These are phyloP conservation scores for Synanthedon formicaeformis DNA, from an alignment of 2,888 invertebrate species.

Conservation along the genomic window DNA sequence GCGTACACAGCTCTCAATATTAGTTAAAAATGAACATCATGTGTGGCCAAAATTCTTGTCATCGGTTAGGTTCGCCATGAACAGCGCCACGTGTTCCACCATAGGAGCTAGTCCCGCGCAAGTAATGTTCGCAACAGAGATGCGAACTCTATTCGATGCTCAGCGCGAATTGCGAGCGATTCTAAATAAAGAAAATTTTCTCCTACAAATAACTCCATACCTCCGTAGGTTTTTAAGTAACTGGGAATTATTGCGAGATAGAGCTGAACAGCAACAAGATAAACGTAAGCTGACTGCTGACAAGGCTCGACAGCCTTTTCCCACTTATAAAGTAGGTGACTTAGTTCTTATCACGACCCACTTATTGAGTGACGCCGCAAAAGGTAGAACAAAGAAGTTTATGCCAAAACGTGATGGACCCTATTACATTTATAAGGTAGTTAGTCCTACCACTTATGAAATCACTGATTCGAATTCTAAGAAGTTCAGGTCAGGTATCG, in stretches of 20 bases:
- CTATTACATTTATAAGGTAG: not conserved
- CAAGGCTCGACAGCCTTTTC: not conserved
- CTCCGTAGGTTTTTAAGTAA: not conserved
- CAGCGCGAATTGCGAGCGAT: constrained; percentile 1
- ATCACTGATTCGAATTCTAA: not conserved
- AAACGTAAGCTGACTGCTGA: not conserved
- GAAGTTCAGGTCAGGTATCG: not conserved
- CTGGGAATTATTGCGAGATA: not conserved
- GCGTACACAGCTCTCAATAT: constrained; percentile 10
- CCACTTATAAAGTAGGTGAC: not conserved
- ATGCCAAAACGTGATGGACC: constrained; percentile 1
- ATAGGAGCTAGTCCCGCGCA: not conserved
- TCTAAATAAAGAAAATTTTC: not conserved
- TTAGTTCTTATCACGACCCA: not conserved
- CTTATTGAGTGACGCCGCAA: not conserved
- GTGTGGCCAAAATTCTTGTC: not conserved
- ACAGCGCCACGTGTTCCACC: not conserved
- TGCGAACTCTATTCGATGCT: not conserved
- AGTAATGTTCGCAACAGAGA: not conserved
- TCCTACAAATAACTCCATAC: not conserved
- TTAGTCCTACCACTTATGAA: not conserved
- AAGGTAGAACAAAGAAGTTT: not conserved
- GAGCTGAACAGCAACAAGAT: not conserved
- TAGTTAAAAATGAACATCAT: not conserved
- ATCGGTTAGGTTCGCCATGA: not conserved